Evolutionary conservation across 2,888 invertebrate genomes (phyloP).

Genomic region (Eudemis profundana): DNA sequence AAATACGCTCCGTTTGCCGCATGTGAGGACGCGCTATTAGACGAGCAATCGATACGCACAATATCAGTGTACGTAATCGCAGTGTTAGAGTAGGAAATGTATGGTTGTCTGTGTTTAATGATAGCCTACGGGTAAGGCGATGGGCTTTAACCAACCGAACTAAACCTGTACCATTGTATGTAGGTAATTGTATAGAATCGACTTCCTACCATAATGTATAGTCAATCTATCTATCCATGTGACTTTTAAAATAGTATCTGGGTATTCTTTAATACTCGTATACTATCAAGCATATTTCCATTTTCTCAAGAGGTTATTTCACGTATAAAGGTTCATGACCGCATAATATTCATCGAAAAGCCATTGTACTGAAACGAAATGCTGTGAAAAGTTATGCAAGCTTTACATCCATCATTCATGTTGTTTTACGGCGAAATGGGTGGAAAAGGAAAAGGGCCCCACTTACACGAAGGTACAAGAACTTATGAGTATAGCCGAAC

Average conservation of each 20-base stretch:
- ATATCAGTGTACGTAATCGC: conserved; percentile 22
- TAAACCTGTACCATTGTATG: conserved; percentile 1
- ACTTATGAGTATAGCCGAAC: not conserved
- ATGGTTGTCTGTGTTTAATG: conserved; percentile 22
- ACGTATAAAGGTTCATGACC: not conserved
- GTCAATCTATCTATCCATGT: no score
- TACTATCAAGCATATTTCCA: no score
- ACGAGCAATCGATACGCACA: conserved; percentile 25
- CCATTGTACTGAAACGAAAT: conserved; percentile 3
- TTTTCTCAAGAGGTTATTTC: not conserved
- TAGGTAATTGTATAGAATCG: conserved; percentile 4
- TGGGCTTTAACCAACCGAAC: not conserved
- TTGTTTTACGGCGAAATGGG: not conserved
- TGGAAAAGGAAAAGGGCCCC: not conserved
- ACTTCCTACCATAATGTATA: not conserved
- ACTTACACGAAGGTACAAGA: conserved; percentile 12
- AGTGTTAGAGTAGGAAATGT: conserved; percentile 13
- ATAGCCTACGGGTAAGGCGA: conserved; percentile 9
- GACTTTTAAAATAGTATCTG: no score
- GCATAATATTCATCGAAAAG: conserved; percentile 6
- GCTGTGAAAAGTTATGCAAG: conserved; percentile 22
- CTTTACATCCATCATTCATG: conserved; percentile 36
- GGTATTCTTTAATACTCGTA: no score
- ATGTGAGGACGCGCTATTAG: conserved; percentile 26
- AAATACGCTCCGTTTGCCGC: conserved; percentile 1